phyloP scores from a whole-genome alignment of 2,113 vertebrate species.

The Vulpes vulpes region DNA sequence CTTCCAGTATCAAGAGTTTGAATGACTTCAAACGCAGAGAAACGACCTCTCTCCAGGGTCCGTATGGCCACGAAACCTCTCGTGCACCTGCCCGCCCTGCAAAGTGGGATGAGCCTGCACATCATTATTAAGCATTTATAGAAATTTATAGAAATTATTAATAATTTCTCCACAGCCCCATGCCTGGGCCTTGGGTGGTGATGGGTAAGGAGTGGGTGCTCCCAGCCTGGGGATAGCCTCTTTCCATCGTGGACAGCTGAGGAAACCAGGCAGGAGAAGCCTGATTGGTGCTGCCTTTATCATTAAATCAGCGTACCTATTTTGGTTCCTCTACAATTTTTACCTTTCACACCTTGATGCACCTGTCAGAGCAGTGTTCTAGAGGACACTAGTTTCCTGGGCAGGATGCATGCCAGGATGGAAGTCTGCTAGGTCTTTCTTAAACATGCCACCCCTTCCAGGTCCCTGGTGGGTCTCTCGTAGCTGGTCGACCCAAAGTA shows the following conservation, averaged over 20 bases:
- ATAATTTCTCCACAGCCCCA: neutral
- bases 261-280: neutral
- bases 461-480: neutral
- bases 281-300: neutral
- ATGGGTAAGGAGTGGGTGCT: neutral
- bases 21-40: slow-evolving; percentile 20
- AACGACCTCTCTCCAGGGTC: neutral
- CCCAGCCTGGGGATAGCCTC: too few relatives aligned
- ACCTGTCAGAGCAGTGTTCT: neutral
- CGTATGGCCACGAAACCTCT: neutral
- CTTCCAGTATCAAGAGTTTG: slow-evolving; percentile 42
- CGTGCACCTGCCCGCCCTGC: slow-evolving; percentile 31
- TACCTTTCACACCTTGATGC: neutral
- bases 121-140: too few relatives aligned
- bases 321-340: neutral
- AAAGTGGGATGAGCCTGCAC: neutral
- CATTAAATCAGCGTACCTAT: neutral
- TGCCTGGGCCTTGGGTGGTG: neutral
- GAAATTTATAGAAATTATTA: too few relatives aligned
- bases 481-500: neutral
- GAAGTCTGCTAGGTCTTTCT: neutral
- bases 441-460: neutral
- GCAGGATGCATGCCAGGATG: neutral
- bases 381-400: neutral
- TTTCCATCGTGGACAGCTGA: neutral